These are phyloP conservation scores for Chloromyia formosa DNA, from an alignment of 2,888 invertebrate species.

Conservation along the genomic window DNA sequence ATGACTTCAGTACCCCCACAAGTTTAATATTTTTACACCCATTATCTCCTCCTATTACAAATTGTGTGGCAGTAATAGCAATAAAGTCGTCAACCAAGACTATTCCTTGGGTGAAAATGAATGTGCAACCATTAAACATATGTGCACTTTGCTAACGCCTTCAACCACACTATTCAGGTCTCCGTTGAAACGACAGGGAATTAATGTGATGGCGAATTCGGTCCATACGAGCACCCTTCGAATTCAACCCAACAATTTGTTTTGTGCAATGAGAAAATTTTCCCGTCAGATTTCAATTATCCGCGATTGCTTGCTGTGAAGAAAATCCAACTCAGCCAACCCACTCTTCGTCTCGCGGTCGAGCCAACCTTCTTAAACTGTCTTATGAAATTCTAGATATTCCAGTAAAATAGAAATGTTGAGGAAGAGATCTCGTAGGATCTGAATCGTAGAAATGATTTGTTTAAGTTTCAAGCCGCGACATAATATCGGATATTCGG, in stretches of 20 bases:
- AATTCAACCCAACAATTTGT: not conserved
- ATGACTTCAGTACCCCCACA: too few relatives aligned
- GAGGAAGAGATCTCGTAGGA: not conserved
- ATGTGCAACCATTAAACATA: conserved; percentile 10
- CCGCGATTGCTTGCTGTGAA: not conserved
- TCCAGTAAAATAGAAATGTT: not conserved
- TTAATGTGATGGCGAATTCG: conserved; percentile 16
- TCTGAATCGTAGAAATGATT: conserved; percentile 3
- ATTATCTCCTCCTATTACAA: conserved; percentile 22
- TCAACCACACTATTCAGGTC: not conserved
- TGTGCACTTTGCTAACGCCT: conserved; percentile 13
- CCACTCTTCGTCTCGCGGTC: too few relatives aligned
- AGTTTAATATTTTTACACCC: not conserved
- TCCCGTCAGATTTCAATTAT: conserved; percentile 15
- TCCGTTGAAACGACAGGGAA: conserved; percentile 7
- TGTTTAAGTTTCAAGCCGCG: too few relatives aligned
- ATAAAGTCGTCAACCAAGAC: conserved; percentile 25
- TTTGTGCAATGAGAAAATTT: not conserved
- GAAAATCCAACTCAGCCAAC: not conserved
- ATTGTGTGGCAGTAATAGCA: not conserved
- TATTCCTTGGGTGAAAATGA: not conserved
- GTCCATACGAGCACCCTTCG: not conserved
- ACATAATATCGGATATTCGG: too few relatives aligned
- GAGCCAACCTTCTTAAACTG: too few relatives aligned
- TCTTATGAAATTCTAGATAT: too few relatives aligned